These are phyloP conservation scores for Willisornis vidua DNA, from an alignment of 2,113 vertebrate genomes.

Conservation along the genomic window DNA sequence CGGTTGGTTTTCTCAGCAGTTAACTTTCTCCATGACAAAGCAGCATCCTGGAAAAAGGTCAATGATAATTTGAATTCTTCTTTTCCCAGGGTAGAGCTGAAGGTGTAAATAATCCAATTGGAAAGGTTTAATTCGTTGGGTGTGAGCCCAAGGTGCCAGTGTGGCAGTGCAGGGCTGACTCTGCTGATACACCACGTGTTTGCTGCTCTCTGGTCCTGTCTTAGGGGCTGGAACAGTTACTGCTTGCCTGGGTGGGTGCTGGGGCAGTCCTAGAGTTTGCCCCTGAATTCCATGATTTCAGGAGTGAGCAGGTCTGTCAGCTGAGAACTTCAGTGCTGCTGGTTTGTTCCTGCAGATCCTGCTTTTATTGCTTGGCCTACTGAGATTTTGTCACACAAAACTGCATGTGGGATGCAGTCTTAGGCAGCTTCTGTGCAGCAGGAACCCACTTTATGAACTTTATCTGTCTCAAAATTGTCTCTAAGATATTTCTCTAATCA, in stretches of 20 bases:
- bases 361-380: neutral
- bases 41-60: neutral
- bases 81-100: neutral
- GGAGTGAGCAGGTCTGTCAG: neutral
- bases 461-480: neutral
- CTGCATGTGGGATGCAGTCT: neutral
- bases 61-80: neutral
- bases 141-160: neutral
- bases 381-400: neutral
- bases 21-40: neutral
- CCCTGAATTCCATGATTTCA: neutral
- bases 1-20: neutral
- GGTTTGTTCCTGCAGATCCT: neutral
- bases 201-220: neutral
- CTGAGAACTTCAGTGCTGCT: neutral
- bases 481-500: neutral
- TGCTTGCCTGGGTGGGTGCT: neutral
- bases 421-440: neutral
- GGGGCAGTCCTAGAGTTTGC: neutral
- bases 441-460: neutral
- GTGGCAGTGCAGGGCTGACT: neutral
- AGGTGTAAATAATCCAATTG: neutral
- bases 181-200: neutral
- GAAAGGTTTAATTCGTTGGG: neutral
- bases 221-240: accelerated